Base-by-base conservation (phyloP, 1,140 invertebrate genomes). In the Drosophila nigrodunni region DNA sequence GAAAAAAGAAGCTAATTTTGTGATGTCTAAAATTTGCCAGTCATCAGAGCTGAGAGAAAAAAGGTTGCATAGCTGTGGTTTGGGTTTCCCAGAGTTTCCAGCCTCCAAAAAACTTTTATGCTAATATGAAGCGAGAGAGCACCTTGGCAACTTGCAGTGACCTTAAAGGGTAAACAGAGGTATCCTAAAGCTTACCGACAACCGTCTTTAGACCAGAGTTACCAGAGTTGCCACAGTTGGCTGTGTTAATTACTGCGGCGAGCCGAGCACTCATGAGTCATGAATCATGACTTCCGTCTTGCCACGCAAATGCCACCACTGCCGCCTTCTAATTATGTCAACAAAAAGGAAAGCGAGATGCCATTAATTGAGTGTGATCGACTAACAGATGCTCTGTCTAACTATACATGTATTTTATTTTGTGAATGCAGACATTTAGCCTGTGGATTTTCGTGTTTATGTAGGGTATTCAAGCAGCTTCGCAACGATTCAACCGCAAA, bases 231-330 rank as follows among this genome's bases (percentile, higher is more conserved):
- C 57, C 61, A 58, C 50, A 30, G 25, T 30, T 58, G 37, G 35
- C 44, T 80, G 80, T 80, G 83, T 88, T 89, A 88, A 88, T 88
- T 88, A 88, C 85, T 88, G 79, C 77, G 82, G 82, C 72, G 68
- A 83, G 82, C 55, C 71, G 65, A 62, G 62, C 65, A 74, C 82
- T 83, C 73, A 69, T 87, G 83, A 82, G 68, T 80, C 83, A 89
- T 89, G 85, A 88, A 78, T 88, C 85, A 88, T 88, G 85, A 85
- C 85, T 88, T 88, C 86, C 85, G 77, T 69, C 62, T 83, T 83
- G 67, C 71, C 76, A 57, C 54, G 54, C 54, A 57, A 41, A 10
- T 57, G 54, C 54, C 54, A 57, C 35, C 54, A 61, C 39, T 67
- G 65, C 64, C 80, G 85, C 74, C 83, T 73, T 85, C 85, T 85